Evolutionary conservation across 1,140 invertebrate species (phyloP), one percentile per base, ranked within the genome.

Genomic region (Macrocentrus cingulum): DNA sequence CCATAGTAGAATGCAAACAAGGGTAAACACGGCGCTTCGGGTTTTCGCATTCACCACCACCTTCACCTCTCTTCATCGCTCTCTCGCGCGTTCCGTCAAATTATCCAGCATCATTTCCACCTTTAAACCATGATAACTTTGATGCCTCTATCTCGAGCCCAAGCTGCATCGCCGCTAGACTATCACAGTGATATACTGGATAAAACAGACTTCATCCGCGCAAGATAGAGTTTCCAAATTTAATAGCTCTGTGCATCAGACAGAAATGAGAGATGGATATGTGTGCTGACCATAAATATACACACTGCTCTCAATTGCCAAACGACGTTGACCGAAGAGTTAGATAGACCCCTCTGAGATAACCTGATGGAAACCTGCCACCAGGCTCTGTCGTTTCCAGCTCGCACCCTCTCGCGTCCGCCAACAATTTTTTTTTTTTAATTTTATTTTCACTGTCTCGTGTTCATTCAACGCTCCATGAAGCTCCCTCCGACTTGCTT

Each of bases 191-290:
- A 34, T 22, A 54, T 42, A 13, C 16, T 29, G 29, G 51, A 54
- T 16, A 25, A 29, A 42, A 55, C 23, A 9, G 29, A 32, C 44
- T 13, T 46, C 16, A 44, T 19, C 9, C 8, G 8, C 7, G 19
- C 16, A 16, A 45, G 23, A 74, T 75, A 73, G 66, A 70, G 70
- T 75, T 76, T 72, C 74, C 67, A 75, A 75, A 76, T 76, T 76
- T 76, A 76, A 76, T 74, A 75, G 70, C 68, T 60, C 69, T 72
- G 70, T 67, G 53, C 16, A 60, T 65, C 64, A 39, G 39, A 25
- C 25, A 55, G 22, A 32, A 50, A 16, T 22, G 36, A 20, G 11
- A 50, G 48, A 56, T 22, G 19, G 45, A 42, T 29, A 15, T 46
- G 23, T 16, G n/a, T 6, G 2, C 22, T 19, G 20, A 2, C 36